Percentiles rank a stretch among this genome's conserved stretches.
Evolutionary conservation across 2,888 invertebrate genomes (phyloP).

Genomic region (Tineola bisselliella): DNA sequence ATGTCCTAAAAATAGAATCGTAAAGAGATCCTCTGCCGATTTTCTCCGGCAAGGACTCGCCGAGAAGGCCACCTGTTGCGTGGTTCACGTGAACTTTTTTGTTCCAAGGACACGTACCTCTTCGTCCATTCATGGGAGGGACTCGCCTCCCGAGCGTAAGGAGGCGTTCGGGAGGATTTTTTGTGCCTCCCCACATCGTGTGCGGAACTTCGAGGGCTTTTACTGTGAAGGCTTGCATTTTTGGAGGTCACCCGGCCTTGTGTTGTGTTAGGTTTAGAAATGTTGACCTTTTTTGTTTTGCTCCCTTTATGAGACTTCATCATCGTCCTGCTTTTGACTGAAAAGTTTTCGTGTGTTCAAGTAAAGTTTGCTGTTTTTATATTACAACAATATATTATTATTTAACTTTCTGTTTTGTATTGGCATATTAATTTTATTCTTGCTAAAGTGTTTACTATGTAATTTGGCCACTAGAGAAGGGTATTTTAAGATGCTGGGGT

Average conservation of each 20-base stretch:
- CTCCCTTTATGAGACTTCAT: not conserved
- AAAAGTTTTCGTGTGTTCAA: no score
- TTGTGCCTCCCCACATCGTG: constrained; percentile 64
- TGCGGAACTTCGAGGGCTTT: constrained; percentile 52
- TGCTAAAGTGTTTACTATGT: no score
- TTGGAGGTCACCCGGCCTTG: constrained; percentile 59
- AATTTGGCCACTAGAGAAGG: no score
- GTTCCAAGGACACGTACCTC: constrained; percentile 63
- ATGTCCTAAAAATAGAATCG: not conserved
- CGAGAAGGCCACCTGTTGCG: constrained; percentile 51
- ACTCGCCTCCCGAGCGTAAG: constrained; percentile 44
- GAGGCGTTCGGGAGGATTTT: constrained; percentile 53
- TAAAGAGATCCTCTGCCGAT: not conserved
- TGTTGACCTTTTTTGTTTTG: constrained; percentile 1
- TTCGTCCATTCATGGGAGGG: constrained; percentile 66
- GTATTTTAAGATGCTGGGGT: no score
- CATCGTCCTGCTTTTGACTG: not conserved
- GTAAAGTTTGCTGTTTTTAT: no score
- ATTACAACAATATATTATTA: no score
- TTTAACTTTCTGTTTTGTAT: no score
- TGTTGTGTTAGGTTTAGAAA: not conserved
- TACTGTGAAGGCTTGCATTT: constrained; percentile 51
- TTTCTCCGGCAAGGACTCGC: constrained; percentile 2
- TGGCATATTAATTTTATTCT: no score
- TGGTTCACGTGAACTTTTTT: constrained; percentile 66